Evolutionary conservation across 37 sponge, comb jelly and placozoan species (phyloP).

Genomic region (Hexactinellida sp.): DNA sequence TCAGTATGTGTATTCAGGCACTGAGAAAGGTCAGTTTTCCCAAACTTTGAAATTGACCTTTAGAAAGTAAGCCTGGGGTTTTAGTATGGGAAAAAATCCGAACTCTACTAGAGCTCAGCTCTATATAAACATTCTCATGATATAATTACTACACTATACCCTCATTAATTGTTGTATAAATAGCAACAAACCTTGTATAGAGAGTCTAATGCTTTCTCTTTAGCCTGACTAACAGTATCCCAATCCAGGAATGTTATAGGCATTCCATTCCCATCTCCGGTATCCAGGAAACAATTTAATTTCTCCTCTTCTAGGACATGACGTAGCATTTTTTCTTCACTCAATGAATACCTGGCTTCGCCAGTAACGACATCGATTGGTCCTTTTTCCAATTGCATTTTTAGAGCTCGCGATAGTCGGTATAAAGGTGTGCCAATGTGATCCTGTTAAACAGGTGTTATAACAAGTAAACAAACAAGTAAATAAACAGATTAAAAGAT

Average conservation of each 20-base stretch:
- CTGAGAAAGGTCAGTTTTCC: too few relatives aligned
- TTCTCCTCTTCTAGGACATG: constrained; percentile 46
- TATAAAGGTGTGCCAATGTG: constrained; percentile 68
- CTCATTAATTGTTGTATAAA: too few relatives aligned
- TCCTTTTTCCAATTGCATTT: constrained; percentile 90
- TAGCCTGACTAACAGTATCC: constrained; percentile 86
- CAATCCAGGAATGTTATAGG: constrained; percentile 73
- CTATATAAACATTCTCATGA: background rate
- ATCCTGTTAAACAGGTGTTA: constrained; percentile 36
- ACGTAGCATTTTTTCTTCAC: constrained; percentile 83
- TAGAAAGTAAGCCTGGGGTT: too few relatives aligned
- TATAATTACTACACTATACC: too few relatives aligned
- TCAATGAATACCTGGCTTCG: constrained; percentile 78
- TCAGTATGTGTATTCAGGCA: too few relatives aligned
- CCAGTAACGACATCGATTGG: constrained; percentile 88
- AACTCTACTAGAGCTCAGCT: too few relatives aligned
- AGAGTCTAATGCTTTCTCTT: constrained; percentile 76
- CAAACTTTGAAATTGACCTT: too few relatives aligned
- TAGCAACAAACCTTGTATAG: constrained; percentile 28
- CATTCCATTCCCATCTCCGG: constrained; percentile 35
- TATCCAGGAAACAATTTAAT: constrained; percentile 19
- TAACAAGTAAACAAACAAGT: too few relatives aligned
- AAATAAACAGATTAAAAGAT: too few relatives aligned
- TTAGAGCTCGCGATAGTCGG: constrained; percentile 75
- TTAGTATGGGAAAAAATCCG: too few relatives aligned